A percentile compares a stretch with the other conserved stretches of the same genome.
Conservation (phyloP, 2,888 invertebrate species). For the Melanophora roralis region DNA sequence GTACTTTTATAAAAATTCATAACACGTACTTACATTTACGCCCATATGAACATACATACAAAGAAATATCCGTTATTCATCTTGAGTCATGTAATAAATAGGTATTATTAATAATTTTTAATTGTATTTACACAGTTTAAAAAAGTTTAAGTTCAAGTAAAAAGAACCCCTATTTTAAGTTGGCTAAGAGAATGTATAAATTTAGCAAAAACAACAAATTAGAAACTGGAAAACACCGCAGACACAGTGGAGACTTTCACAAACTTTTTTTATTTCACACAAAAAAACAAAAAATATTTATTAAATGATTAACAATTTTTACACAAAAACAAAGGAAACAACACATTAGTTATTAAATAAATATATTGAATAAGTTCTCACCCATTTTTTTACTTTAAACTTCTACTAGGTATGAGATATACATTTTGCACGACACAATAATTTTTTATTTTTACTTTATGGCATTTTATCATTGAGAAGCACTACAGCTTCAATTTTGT, state of each 20-base stretch:
- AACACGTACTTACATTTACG: too few relatives aligned
- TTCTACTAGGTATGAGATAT: too few relatives aligned
- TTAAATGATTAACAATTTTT: too few relatives aligned
- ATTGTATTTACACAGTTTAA: neutral
- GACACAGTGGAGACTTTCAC: conserved; percentile 46
- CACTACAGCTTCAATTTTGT: too few relatives aligned
- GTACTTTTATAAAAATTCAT: conserved; percentile 22
- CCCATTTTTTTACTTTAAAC: conserved; percentile 38
- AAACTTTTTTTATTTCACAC: neutral
- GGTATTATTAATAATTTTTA: too few relatives aligned
- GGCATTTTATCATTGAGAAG: too few relatives aligned
- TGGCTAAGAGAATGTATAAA: conserved; percentile 10
- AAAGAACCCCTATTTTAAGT: too few relatives aligned
- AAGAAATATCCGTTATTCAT: conserved; percentile 2
- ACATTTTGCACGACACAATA: too few relatives aligned
- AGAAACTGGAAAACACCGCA: conserved; percentile 52
- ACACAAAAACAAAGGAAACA: neutral
- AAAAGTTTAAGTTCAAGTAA: conserved; percentile 57
- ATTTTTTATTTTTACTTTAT: too few relatives aligned
- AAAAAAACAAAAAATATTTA: neutral
- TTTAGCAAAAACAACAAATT: neutral
- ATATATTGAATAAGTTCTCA: too few relatives aligned
- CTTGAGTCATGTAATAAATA: conserved; percentile 51
- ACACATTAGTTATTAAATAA: too few relatives aligned
- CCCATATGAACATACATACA: too few relatives aligned